Percentiles rank a stretch among this genome's conserved stretches.
These are phyloP conservation scores for Catamblyrhynchus diadema DNA, from an alignment of 2,797 vertebrate genomes.

Conservation along the genomic window DNA sequence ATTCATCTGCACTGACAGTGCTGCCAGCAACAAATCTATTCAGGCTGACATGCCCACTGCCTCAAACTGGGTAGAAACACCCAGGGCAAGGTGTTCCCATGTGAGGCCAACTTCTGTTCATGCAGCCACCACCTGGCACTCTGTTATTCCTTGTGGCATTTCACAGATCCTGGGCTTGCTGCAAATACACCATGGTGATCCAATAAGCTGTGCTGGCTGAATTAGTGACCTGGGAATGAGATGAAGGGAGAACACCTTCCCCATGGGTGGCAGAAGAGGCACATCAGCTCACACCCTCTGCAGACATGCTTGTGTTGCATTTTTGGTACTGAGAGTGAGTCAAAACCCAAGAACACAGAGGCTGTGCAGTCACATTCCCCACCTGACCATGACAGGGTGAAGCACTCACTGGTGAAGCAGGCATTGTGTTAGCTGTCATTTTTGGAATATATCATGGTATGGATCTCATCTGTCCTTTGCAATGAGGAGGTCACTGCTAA, in stretches of 20 bases:
- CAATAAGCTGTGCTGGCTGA: background rate
- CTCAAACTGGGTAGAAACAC: background rate
- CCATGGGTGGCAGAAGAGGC: fast-evolving
- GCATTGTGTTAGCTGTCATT: background rate
- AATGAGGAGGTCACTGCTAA: background rate
- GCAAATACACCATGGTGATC: fast-evolving
- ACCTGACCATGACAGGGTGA: background rate
- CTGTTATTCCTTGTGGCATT: background rate
- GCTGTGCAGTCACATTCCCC: background rate
- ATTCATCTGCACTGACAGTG: background rate
- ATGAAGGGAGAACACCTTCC: background rate
- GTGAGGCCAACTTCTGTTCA: background rate
- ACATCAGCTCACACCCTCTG: background rate
- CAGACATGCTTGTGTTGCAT: background rate
- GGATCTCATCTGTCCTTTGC: background rate
- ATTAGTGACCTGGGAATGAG: background rate
- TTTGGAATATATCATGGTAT: background rate
- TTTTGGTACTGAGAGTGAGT: background rate
- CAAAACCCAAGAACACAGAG: background rate
- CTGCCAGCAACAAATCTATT: background rate
- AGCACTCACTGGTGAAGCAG: background rate
- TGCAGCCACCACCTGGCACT: background rate
- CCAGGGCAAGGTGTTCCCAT: background rate
- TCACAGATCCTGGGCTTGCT: background rate
- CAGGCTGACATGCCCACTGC: background rate